These are phyloP conservation scores for Sesamia inferens DNA, from an alignment of 2,888 invertebrate genomes.

Conservation along the genomic window DNA sequence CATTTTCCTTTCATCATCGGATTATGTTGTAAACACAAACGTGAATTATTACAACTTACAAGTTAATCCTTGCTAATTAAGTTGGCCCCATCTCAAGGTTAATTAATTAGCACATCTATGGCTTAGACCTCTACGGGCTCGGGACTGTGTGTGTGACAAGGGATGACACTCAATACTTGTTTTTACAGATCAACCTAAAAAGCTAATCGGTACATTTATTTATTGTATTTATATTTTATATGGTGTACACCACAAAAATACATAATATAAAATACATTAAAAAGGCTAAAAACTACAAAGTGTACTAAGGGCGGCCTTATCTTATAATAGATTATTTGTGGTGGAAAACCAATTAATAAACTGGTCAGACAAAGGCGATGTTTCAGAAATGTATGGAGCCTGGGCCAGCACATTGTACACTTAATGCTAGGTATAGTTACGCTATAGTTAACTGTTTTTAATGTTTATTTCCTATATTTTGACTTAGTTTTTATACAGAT, in stretches of 20 bases:
- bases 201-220: not conserved
- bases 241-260: no score
- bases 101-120: constrained; percentile 25
- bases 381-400: no score
- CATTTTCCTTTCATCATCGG: constrained; percentile 7
- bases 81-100: constrained; percentile 27
- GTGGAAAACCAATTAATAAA: constrained; percentile 8
- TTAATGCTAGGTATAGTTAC: no score
- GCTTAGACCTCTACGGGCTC: not conserved
- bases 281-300: no score
- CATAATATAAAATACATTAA: no score
- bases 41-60: constrained; percentile 27
- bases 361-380: not conserved
- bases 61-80: constrained; percentile 35
- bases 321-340: not conserved
- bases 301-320: no score
- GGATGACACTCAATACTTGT: not conserved
- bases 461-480: no score
- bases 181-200: not conserved
- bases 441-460: no score
- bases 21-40: constrained; percentile 23
- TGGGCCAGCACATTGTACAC: no score
- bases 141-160: not conserved
- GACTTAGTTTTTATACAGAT: no score
- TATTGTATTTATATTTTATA: no score